A percentile compares a stretch with the other conserved stretches of the same genome.
These are phyloP conservation scores for Astreopora myriophthalma DNA, from an alignment of 64 coral and sea anemone species.

Conservation along the genomic window DNA sequence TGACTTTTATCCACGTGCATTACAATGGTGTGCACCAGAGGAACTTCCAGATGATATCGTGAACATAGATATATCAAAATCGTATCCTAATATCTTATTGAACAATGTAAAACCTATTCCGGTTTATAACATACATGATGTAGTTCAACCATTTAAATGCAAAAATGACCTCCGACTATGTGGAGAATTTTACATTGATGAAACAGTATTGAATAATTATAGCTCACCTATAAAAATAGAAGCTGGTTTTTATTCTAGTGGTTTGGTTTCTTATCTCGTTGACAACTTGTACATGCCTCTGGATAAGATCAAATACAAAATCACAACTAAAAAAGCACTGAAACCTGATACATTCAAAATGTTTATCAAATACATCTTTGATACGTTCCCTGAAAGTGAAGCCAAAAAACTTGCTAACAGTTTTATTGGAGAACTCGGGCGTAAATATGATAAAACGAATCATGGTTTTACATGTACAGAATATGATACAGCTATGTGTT, in stretches of 20 bases:
- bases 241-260: neutral
- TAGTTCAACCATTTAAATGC: neutral
- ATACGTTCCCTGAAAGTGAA: neutral
- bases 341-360: constrained; percentile 8
- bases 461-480: neutral
- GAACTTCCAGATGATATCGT: neutral
- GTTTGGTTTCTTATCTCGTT: neutral
- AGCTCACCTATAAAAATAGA: neutral
- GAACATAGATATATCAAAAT: neutral
- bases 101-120: neutral
- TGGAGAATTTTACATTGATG: neutral
- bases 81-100: neutral
- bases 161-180: neutral
- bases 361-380: neutral
- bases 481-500: neutral
- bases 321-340: neutral
- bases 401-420: constrained; percentile 17
- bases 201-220: neutral
- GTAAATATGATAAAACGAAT: constrained; percentile 3
- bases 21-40: neutral
- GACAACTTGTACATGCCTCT: neutral
- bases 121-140: neutral
- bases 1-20: neutral
- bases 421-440: constrained; percentile 14
- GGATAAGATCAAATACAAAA: constrained; percentile 13